Evolutionary conservation across 2,113 vertebrate species (phyloP).

Genomic region (Morone saxatilis): DNA sequence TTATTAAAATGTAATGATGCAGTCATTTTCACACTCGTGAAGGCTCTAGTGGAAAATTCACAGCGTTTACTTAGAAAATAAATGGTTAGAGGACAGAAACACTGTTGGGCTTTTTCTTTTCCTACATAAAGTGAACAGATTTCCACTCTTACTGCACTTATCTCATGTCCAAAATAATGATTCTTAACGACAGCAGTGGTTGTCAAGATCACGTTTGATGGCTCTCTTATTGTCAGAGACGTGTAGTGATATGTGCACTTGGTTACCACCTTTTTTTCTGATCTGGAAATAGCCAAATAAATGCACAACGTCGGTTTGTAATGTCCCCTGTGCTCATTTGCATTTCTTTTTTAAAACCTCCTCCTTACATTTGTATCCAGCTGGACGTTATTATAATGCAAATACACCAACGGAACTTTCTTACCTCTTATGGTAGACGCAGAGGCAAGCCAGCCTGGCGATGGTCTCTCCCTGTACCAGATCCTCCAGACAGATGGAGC

Average conservation of each 20-base stretch:
- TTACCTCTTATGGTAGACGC: conserved; percentile 88
- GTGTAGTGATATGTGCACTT: not conserved
- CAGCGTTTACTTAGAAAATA: not conserved
- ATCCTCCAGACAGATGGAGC: conserved; percentile 87
- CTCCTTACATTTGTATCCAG: not conserved
- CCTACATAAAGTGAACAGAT: not conserved
- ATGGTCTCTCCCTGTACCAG: conserved; percentile 86
- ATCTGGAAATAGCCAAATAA: not conserved
- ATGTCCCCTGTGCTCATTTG: not conserved
- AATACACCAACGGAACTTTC: not conserved
- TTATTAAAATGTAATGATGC: not conserved
- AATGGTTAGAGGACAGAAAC: not conserved
- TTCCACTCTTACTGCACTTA: not conserved
- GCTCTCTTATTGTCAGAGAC: not conserved
- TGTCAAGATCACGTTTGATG: not conserved
- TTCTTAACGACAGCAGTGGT: not conserved
- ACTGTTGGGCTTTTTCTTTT: not conserved
- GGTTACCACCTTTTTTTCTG: not conserved
- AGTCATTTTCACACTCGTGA: not conserved
- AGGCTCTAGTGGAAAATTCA: conserved; percentile 11
- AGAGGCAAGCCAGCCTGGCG: conserved; percentile 86
- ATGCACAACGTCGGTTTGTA: not conserved
- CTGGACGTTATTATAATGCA: not conserved
- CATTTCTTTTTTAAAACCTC: not conserved
- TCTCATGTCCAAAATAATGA: not conserved